Percentiles rank a stretch among this genome's conserved stretches.
These are phyloP conservation scores for Wiebesia pumilae DNA, from an alignment of 1,140 invertebrate genomes.

Conservation along the genomic window DNA sequence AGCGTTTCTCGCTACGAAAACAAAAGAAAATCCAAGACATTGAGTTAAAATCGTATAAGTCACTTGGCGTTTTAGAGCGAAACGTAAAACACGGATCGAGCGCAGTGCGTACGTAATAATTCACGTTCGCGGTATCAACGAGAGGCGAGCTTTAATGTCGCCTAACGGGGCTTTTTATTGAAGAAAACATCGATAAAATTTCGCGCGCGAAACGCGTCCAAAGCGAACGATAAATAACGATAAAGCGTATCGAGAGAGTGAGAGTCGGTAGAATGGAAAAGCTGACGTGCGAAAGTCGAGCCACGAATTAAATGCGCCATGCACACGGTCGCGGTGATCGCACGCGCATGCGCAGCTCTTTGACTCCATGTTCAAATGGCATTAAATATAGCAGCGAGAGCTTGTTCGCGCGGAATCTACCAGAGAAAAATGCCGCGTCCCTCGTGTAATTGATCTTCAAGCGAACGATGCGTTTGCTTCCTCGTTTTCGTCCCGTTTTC, in stretches of 20 bases:
- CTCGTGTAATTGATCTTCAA: not conserved
- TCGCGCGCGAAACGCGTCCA: not conserved
- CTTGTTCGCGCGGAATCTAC: too few relatives aligned
- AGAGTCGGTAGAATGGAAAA: constrained; percentile 17
- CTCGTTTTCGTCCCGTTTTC: too few relatives aligned
- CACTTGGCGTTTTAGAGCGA: not conserved
- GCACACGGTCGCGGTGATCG: too few relatives aligned
- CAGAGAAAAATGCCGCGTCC: too few relatives aligned
- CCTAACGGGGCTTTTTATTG: constrained; percentile 28
- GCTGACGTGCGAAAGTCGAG: constrained; percentile 48
- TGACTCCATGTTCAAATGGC: too few relatives aligned
- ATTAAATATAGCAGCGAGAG: too few relatives aligned
- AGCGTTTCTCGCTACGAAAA: too few relatives aligned
- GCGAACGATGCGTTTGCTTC: too few relatives aligned
- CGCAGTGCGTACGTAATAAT: constrained; percentile 5
- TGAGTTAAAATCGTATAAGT: not conserved
- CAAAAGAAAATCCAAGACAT: not conserved
- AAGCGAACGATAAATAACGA: constrained; percentile 18
- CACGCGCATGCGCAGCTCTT: too few relatives aligned
- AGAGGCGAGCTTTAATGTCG: not conserved
- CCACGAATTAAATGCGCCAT: too few relatives aligned
- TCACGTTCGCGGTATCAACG: not conserved
- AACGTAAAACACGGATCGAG: not conserved
- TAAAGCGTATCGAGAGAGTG: not conserved
- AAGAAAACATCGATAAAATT: constrained; percentile 34